Base-by-base conservation (phyloP, 2,113 vertebrate species). In the Gymnogyps californianus region DNA sequence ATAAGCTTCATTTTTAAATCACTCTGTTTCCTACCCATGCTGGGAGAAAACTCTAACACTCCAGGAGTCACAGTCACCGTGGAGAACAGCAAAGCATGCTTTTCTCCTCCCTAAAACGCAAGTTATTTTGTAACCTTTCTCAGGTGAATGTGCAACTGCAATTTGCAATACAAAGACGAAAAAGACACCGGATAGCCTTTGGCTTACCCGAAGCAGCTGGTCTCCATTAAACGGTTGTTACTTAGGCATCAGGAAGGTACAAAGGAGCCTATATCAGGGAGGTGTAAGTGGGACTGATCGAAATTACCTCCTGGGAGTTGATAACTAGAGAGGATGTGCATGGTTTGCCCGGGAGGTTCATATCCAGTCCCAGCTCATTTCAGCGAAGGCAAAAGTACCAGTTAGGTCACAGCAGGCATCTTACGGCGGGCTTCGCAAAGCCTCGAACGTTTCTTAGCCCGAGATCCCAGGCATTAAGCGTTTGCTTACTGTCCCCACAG, bases 371-470 rank as follows among this genome's bases (percentile, higher is more conserved):
- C 57, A 21, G 87, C 47, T 38, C 40, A 76, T 96, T 98, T 98
- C 98, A 98, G 98, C 58, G 79, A 98, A 98, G 98, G 98, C 98
- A 98, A 98, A 98, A 98, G 98, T 97, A 98, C 95, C 83, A 85
- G 96, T 76, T 69, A 74, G 97, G 97, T 74, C 79, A 51, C 91
- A n/a, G 67, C 67, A 88, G 70, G 91, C 89, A 69, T 36, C 40
- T 51, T 44, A 62, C 21, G 18, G 28, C 9, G 18, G 72, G 93
- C 62, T 80, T 38, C n/a, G 21, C 78, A 31, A 77, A 87, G 90
- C 97, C 64, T 46, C 21, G 29, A 69, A 40, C 76, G 86, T 32
- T 57, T 70, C 82, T 46, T 5, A 54, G 21, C 87, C 76, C 67
- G 13, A 71, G 31, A 65, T 29, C 61, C 61, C 97, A 36, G 42